Base-by-base conservation (phyloP, 2,888 invertebrate species). In the Andrena haemorrhoa region DNA sequence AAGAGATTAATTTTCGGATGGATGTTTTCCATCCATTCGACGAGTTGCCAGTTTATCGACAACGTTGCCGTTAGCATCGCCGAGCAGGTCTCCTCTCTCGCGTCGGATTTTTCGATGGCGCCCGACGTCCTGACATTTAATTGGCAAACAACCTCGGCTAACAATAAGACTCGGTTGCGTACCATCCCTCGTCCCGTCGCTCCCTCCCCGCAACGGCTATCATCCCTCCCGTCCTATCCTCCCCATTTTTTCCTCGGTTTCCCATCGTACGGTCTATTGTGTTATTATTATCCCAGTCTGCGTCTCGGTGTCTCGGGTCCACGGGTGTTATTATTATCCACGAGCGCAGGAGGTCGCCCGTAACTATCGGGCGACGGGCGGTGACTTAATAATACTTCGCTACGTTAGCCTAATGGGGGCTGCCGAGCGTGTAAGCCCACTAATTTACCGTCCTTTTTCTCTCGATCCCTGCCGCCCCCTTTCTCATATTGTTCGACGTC, bases 371-470 rank as follows among this genome's bases (percentile, higher is more conserved):
- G 71, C 85, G 88, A 89, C 89, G 89, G 86, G 86, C 91, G 88
- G 89, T 89, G 90, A 91, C 91, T 92, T 92, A 92, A 92, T 92
- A 92, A 92, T 90, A 91, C 90, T 90, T 88, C 82, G 88, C 90
- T 89, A 89, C 91, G 90, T 90, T 90, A 89, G 89, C 86, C 92
- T 93, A 92, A 92, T 92, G 89, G 89, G 88, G 87, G 89, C 89
- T 87, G 89, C 90, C 86, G 86, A 90, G 89, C 91, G 89, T 91
- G 90, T 91, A 91, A 92, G 91, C 90, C 91, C 89, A 90, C 91
- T 90, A 92, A 92, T 92, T 91, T 91, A 88, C 87, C 73, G 63
- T 68, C 76, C 86, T 84, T 84, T 85, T 79, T 82, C 83, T 75
- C 73, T 35, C 76, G 20, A 66, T 35, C 35, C 31, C 35, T 41